Evolutionary conservation across 2,113 vertebrate genomes (phyloP).

Genomic region (Semnopithecus entellus): DNA sequence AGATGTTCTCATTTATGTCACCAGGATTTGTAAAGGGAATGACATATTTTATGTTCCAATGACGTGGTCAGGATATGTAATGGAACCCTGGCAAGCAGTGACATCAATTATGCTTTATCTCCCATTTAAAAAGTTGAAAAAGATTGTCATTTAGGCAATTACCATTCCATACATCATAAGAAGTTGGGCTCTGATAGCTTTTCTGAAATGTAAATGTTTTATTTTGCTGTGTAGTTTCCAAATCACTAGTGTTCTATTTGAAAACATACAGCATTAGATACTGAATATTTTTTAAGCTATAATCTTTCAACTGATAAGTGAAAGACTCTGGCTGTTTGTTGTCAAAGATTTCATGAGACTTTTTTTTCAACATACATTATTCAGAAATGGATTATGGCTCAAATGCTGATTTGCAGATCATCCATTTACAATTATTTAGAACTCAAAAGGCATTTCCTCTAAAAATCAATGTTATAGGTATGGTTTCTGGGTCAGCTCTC

Average conservation of each 20-base stretch:
- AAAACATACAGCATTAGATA: background rate
- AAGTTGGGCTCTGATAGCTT: background rate
- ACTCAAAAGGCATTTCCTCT: background rate
- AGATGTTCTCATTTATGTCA: background rate
- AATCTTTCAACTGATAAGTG: background rate
- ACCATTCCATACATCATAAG: background rate
- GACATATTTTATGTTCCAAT: background rate
- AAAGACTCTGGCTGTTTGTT: background rate
- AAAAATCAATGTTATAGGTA: background rate
- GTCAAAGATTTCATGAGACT: background rate
- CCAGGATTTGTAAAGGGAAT: fast-evolving
- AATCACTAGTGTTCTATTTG: background rate
- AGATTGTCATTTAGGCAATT: background rate
- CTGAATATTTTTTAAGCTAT: background rate
- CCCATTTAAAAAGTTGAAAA: background rate
- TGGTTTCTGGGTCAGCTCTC: background rate
- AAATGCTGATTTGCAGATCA: background rate
- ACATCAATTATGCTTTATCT: background rate
- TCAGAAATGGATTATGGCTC: background rate
- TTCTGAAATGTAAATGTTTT: background rate
- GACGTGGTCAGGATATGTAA: background rate
- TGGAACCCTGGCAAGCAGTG: fast-evolving
- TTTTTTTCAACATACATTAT: background rate
- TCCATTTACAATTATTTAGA: background rate
- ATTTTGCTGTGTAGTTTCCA: background rate